These are phyloP conservation scores for Procambarus virginalis DNA, from an alignment of 1,140 invertebrate species.

Conservation along the genomic window DNA sequence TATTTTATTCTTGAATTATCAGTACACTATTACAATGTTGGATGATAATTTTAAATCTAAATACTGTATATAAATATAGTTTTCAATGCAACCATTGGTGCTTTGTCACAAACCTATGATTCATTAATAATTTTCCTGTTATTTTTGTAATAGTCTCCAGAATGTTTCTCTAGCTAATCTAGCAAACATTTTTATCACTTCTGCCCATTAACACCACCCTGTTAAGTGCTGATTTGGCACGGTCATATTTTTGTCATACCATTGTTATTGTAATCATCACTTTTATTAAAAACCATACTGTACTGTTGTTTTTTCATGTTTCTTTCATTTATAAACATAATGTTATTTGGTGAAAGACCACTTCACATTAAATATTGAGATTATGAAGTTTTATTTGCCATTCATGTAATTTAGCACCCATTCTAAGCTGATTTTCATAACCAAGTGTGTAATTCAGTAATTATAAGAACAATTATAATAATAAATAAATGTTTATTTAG, in stretches of 20 bases:
- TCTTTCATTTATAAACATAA: conserved; percentile 64
- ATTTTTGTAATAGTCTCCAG: neutral
- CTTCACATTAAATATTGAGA: conserved; percentile 67
- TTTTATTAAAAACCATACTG: conserved; percentile 32
- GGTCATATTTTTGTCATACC: conserved; percentile 48
- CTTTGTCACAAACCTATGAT: neutral
- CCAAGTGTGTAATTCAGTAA: no score
- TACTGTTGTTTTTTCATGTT: conserved; percentile 66
- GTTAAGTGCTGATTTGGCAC: conserved; percentile 53
- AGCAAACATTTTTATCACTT: neutral
- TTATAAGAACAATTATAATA: no score
- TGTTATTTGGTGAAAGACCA: conserved; percentile 68
- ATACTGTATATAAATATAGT: neutral
- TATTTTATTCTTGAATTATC: neutral
- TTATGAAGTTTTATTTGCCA: conserved; percentile 5
- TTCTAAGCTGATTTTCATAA: no score
- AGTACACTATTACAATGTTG: neutral
- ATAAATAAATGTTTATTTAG: no score
- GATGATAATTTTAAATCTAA: neutral
- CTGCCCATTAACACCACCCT: conserved; percentile 46
- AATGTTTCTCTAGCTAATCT: neutral
- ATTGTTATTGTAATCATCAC: conserved; percentile 61
- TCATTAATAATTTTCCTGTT: neutral
- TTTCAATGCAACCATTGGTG: no score
- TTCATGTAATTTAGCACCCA: no score